A percentile compares a stretch with the other conserved stretches of the same genome.
These are phyloP conservation scores for Callocephalon fimbriatum DNA, from an alignment of 2,113 vertebrate genomes.

Conservation along the genomic window DNA sequence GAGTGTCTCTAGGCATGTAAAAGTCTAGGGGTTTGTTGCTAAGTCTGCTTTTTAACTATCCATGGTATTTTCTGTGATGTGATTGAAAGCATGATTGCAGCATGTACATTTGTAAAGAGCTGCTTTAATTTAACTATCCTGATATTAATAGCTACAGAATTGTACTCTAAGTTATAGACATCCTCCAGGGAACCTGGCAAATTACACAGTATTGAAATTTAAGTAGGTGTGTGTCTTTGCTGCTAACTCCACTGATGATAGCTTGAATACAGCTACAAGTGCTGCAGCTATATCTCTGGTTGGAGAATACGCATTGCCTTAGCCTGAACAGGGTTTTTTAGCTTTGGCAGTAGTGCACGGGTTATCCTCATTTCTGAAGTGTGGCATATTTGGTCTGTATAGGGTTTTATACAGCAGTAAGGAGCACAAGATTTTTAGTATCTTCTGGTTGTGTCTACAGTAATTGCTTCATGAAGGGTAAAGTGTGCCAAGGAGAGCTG, in stretches of 20 bases:
- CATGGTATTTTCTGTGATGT: not conserved
- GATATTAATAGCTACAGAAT: not conserved
- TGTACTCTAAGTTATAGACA: not conserved
- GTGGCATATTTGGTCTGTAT: not conserved
- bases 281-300: not conserved
- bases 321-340: not conserved
- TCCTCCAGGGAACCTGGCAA: not conserved
- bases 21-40: not conserved
- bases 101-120: not conserved
- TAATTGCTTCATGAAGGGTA: not conserved
- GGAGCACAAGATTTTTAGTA: not conserved
- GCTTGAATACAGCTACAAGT: not conserved
- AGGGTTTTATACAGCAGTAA: not conserved
- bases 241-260: not conserved
- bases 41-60: not conserved
- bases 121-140: not conserved
- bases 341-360: not conserved
- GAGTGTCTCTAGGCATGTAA: accelerated
- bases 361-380: not conserved
- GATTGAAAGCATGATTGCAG: not conserved
- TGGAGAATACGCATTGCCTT: not conserved
- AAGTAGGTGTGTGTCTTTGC: not conserved
- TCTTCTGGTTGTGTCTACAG: not conserved
- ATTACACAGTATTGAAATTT: not conserved
- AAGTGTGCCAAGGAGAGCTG: not conserved